phyloP scores from a whole-genome alignment of 1,140 invertebrate genomes.

The Oedothorax gibbosus region DNA sequence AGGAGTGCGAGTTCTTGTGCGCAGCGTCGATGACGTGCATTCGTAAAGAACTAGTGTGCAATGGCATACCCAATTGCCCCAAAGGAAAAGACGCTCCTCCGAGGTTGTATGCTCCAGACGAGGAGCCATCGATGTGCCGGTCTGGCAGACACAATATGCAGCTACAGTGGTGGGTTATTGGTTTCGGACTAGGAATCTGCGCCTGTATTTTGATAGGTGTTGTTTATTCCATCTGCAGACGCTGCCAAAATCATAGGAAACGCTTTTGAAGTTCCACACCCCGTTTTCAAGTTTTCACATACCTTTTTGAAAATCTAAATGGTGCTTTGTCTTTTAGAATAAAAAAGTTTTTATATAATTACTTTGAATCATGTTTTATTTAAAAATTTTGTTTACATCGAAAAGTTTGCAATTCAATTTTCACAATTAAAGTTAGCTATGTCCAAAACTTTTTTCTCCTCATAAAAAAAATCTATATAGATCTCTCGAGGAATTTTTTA shows the following conservation, averaged over 20 bases:
- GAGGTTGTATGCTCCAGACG: conserved; percentile 42
- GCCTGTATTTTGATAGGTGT: conserved; percentile 44
- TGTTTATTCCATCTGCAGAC: conserved; percentile 34
- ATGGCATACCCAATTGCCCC: conserved; percentile 88
- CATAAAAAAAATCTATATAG: no score
- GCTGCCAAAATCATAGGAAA: conserved; percentile 55
- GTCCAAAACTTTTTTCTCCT: no score
- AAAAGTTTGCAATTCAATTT: no score
- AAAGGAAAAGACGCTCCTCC: conserved; percentile 26
- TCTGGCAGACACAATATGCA: conserved; percentile 44
- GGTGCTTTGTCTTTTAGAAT: conserved; percentile 54
- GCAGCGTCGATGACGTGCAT: conserved; percentile 84
- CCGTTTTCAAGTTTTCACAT: conserved; percentile 13
- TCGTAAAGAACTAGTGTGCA: conserved; percentile 82
- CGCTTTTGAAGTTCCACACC: conserved; percentile 39
- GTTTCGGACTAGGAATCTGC: conserved; percentile 50
- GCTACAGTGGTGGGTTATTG: conserved; percentile 55
- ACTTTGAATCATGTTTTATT: no score
- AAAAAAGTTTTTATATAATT: conserved; percentile 26
- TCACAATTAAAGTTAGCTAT: no score
- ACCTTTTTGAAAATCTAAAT: conserved; percentile 21
- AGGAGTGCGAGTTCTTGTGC: conserved; percentile 82
- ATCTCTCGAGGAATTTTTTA: no score
- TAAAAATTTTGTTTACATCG: no score
- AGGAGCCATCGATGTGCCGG: conserved; percentile 56